A percentile compares a stretch with the other conserved stretches of the same genome.
Conservation (phyloP, 2,113 vertebrate genomes). For the Elanus axillaris region DNA sequence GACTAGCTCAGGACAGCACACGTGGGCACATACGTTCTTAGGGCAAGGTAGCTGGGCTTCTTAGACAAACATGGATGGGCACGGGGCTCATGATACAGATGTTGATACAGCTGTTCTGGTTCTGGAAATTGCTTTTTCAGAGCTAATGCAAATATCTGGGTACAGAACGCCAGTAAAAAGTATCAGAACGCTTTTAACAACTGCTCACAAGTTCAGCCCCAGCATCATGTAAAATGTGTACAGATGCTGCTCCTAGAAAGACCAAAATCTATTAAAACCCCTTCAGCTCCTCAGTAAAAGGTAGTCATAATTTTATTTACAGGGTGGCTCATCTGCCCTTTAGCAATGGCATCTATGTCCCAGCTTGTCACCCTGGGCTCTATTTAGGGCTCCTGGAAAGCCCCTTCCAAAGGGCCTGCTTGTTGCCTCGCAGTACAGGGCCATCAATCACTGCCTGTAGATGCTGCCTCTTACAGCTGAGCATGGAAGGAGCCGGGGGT, state of each 20-base stretch:
- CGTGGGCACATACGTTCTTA: not conserved
- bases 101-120: not conserved
- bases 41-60: not conserved
- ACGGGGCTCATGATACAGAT: not conserved
- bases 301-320: not conserved
- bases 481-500: fast-evolving
- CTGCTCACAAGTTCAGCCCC: not conserved
- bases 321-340: not conserved
- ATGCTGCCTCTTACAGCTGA: not conserved
- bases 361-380: not conserved
- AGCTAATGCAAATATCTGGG: not conserved
- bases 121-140: not conserved
- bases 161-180: not conserved
- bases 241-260: not conserved
- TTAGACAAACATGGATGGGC: not conserved
- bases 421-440: not conserved
- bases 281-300: not conserved
- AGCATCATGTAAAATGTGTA: not conserved
- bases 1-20: not conserved
- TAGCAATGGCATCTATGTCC: not conserved
- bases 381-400: not conserved
- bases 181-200: not conserved
- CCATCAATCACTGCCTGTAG: not conserved
- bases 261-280: not conserved
- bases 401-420: not conserved